Evolutionary conservation across 2,888 invertebrate species (phyloP).

Genomic region (Odontocerum albicorne): DNA sequence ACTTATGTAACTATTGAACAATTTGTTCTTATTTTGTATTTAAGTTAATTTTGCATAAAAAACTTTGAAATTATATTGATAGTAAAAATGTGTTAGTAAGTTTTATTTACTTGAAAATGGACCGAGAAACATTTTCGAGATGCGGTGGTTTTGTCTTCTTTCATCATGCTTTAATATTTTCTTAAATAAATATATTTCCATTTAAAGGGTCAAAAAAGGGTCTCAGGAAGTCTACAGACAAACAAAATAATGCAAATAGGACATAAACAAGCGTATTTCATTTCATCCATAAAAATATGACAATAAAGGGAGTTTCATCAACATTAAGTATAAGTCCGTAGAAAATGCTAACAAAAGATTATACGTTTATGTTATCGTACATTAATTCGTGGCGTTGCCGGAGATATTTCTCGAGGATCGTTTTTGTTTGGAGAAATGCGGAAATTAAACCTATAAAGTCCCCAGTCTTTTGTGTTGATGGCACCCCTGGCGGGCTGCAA

Average conservation of each 20-base stretch:
- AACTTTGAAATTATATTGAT: too few species aligned
- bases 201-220: too few species aligned
- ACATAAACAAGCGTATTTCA: neutral
- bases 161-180: too few species aligned
- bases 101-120: too few species aligned
- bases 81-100: too few species aligned
- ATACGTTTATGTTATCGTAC: slow-evolving; percentile 12
- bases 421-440: slow-evolving; percentile 33
- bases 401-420: slow-evolving; percentile 5
- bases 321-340: slow-evolving; percentile 4
- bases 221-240: too few species aligned
- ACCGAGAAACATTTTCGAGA: too few species aligned
- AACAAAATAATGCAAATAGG: neutral
- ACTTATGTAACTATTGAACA: too few species aligned
- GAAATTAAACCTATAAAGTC: slow-evolving; percentile 36
- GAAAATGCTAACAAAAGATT: slow-evolving; percentile 19
- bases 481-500: slow-evolving; percentile 16
- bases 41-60: too few species aligned
- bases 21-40: too few species aligned
- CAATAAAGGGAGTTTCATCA: neutral
- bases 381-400: slow-evolving; percentile 14
- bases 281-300: slow-evolving; percentile 1
- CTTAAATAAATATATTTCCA: too few species aligned
- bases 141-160: too few species aligned
- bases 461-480: neutral